Conservation (phyloP, 2,113 vertebrate genomes). For the Pteropus alecto region DNA sequence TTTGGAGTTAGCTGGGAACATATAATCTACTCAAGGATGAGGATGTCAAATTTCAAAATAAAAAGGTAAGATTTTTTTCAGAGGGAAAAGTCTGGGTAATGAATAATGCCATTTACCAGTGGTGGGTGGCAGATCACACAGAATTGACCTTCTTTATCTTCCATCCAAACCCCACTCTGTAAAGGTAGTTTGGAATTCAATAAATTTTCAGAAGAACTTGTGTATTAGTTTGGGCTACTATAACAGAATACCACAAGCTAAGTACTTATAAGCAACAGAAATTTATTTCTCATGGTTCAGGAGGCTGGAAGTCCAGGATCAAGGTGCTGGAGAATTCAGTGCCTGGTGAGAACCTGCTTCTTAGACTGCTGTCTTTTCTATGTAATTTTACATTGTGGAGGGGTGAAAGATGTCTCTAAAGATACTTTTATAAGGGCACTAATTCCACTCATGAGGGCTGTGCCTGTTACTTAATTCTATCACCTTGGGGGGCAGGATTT, state of each 20-base stretch:
- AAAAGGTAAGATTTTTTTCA: neutral
- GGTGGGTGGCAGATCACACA: neutral
- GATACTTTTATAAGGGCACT: neutral
- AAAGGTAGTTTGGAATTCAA: neutral
- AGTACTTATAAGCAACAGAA: neutral
- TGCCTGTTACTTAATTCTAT: neutral
- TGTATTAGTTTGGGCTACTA: neutral
- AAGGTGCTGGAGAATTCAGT: neutral
- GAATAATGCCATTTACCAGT: neutral
- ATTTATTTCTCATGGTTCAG: neutral
- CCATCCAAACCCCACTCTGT: neutral
- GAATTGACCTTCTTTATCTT: neutral
- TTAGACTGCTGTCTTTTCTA: neutral
- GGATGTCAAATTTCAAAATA: neutral
- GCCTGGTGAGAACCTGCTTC: neutral
- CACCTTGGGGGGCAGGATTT: neutral
- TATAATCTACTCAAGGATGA: neutral
- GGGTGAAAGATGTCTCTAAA: neutral
- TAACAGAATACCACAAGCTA: neutral
- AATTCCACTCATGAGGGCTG: neutral
- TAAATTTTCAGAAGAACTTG: neutral
- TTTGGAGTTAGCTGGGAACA: neutral
- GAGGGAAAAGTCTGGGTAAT: neutral
- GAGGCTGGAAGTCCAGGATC: neutral
- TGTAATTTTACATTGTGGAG: neutral